Evolutionary conservation across 92 coral and sea anemone species (phyloP).

Genomic region (Palythoa grandiflora): DNA sequence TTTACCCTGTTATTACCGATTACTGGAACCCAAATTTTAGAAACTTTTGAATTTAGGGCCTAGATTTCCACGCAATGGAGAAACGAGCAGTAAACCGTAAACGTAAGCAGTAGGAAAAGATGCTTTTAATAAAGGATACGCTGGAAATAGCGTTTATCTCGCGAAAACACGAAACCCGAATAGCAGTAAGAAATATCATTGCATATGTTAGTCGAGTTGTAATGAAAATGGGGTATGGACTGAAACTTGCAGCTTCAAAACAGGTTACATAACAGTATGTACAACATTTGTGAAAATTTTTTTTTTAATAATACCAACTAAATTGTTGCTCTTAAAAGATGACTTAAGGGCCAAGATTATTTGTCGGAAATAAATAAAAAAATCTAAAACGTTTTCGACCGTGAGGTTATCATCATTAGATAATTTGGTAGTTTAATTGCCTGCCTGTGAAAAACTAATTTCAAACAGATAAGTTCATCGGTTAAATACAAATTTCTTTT

Average conservation of each 20-base stretch:
- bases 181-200: constrained; percentile 15
- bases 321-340: constrained; percentile 11
- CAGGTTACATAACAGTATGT: constrained; percentile 8
- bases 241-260: constrained; percentile 8
- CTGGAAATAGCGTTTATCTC: not conserved
- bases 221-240: not conserved
- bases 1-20: no score
- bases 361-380: not conserved
- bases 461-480: not conserved
- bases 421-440: not conserved
- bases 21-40: no score
- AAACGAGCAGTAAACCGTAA: no score
- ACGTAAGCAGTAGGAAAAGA: not conserved
- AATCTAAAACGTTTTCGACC: constrained; percentile 3
- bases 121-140: not conserved
- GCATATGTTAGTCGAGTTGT: not conserved
- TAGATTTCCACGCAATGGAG: no score
- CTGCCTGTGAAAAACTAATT: not conserved
- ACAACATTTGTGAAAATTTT: not conserved
- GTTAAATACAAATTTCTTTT: not conserved
- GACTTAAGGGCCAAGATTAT: not conserved
- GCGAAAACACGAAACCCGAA: not conserved
- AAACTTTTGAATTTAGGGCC: no score
- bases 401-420: not conserved
- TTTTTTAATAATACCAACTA: not conserved